Evolutionary conservation across 64 coral and sea anemone species (phyloP).

Genomic region (Stichodactyla helianthus): DNA sequence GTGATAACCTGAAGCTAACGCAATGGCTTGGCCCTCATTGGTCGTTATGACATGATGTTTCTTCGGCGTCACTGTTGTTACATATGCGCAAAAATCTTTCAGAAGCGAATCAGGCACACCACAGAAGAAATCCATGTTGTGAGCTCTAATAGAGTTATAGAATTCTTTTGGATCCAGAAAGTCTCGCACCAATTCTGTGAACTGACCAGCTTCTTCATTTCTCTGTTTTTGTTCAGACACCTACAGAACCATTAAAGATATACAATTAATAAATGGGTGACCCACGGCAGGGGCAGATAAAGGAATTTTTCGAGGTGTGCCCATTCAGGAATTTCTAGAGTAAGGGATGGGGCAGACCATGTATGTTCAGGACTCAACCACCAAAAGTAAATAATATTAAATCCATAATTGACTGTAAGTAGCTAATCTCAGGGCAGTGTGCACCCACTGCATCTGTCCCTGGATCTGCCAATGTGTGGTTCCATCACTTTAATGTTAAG

Average conservation of each 20-base stretch:
- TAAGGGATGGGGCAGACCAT: no score
- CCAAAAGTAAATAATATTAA: no score
- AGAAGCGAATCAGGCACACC: constrained; percentile 93
- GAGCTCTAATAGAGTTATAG: constrained; percentile 71
- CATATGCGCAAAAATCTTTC: constrained; percentile 99
- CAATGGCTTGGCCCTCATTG: constrained; percentile 86
- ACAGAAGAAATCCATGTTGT: constrained; percentile 95
- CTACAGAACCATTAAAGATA: constrained; percentile 9
- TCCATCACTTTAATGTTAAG: no score
- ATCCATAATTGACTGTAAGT: no score
- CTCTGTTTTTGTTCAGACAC: constrained; percentile 82
- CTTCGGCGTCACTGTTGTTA: constrained; percentile 67
- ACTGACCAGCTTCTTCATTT: constrained; percentile 90
- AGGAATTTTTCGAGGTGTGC: no score
- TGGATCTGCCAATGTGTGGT: no score
- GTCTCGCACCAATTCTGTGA: constrained; percentile 95
- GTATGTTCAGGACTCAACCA: no score
- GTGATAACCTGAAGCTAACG: constrained; percentile 86
- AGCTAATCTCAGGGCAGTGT: no score
- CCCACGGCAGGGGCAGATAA: no score
- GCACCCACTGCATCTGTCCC: no score
- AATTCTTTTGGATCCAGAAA: constrained; percentile 98
- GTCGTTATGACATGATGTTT: constrained; percentile 81
- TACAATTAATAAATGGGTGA: neutral
- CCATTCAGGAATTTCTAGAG: no score